Base-by-base conservation (phyloP, 1,140 invertebrate genomes). In the Tetraneura akinire region DNA sequence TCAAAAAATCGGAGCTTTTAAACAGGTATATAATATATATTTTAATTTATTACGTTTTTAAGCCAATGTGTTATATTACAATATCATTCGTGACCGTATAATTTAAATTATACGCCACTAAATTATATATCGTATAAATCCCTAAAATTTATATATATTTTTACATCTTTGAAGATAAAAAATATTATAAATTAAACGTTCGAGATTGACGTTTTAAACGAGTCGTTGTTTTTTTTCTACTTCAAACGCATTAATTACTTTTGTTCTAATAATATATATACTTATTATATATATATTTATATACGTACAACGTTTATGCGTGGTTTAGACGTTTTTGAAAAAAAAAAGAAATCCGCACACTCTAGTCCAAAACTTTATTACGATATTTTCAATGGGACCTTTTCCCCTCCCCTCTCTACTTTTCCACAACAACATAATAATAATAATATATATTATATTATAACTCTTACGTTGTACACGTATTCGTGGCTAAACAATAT, bases 21-120 rank as follows among this genome's bases (percentile, higher is more conserved):
- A 37, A 37, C 3, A 66, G 10, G n/a, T n/a, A n/a, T n/a, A 42
- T 37, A 66, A 66, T 37, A 14, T 1, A 0, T 11, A 5, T 68
- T 68, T 68, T 23, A 47, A 68, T 47, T 6, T 47, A 68, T 23
- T 68, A 16, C n/a, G n/a, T n/a, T 45, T 47, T 68, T 3, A 68
- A 6, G 1, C 21, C 5, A 21, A 26, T 16, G 42, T 68, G 42
- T 68, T 68, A 23, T 45, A 21, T 8, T 45, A 45, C n/a, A n/a
- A n/a, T n/a, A n/a, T n/a, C n/a, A n/a, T n/a, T 68, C 45, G 47
- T 16, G 23, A 26, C 21, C 42, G 9, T 26, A n/a, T n/a, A 47
- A 47, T 68, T 26, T 68, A 68, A 47, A 68, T 68, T 0, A 13
- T 1, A 13, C n/a, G 3, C 32, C 32, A 47, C 21, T 47, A 26